Base-by-base conservation (phyloP, 2,797 vertebrate species). In the Cottoperca gobio region DNA sequence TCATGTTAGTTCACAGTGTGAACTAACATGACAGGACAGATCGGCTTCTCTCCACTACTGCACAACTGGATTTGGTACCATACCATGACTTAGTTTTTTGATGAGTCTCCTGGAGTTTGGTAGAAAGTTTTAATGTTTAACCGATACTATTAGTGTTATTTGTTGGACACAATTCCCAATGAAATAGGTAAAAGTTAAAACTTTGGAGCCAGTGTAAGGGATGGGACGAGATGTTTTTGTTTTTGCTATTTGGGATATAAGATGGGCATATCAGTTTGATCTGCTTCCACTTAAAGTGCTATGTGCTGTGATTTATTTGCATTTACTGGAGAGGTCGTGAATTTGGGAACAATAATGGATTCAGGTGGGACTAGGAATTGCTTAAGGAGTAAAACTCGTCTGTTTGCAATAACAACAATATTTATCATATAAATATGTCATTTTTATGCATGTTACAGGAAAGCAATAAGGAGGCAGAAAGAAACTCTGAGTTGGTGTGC, bases 381-480 rank as follows among this genome's bases (percentile, higher is more conserved):
- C 53, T 23, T 16, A 24, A 33, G 31, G 33, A 8, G 31, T 33
- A 31, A 33, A 33, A 33, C 31, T 33, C 8, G 7, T 33, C 10
- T 33, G 39, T 49, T 48, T 23, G 53, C 6, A 61, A 26, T 31
- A 46, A 35, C 67, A 66, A 19, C 23, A n/a, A n/a, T n/a, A n/a
- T n/a, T n/a, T n/a, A n/a, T n/a, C n/a, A n/a, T n/a, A n/a, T n/a
- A n/a, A n/a, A n/a, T n/a, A n/a, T 57, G 19, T 19, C 40, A 61
- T 31, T 26, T 88, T 66, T 40, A 65, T 68, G 21, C 61, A 43
- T 43, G 24, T 46, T 42, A 35, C 16, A 11, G n/a, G 16, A 39
- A 40, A 17, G 14, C 23, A 33, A 2, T 0, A 12, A 13, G 28
- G 31, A 11, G 14, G 6, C 3, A 46, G 53, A 19, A 50, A 42